Base-by-base conservation (phyloP, 2,888 invertebrate species). In the Hofmannophila pseudospretella region DNA sequence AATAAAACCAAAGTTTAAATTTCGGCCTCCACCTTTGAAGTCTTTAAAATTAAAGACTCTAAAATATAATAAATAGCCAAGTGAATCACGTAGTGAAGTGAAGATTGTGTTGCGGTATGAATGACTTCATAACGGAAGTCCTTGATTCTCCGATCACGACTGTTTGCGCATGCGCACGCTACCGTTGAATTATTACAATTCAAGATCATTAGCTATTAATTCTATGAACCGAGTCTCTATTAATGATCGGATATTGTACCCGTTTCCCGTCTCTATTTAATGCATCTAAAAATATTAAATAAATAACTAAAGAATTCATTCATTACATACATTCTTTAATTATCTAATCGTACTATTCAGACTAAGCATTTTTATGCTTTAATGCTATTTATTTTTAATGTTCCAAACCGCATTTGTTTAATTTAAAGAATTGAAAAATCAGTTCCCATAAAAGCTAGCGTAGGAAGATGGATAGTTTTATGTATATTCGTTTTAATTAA, bases 101-200 rank as follows among this genome's bases (percentile, higher is more conserved):
- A 33, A 22, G 32, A 32, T 32, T 32, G 20, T 53, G 42, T 13
- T 53, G 41, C 48, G 45, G 39, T 50, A 42, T 44, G 47, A 53
- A 58, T 59, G 55, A 65, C 54, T 59, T 58, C 58, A 59, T 58
- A 45, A 49, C 58, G 64, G 65, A 68, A 61, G 58, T 53, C 42
- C 50, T 53, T 45, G 47, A 54, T 58, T 48, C 55, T 46, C 46
- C 28, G 44, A 38, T 56, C 68, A 62, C 62, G 67, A 62, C 38
- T 49, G 10, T 25, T 22, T 12, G 34, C 23, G 38, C 32, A 34
- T 32, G 33, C 36, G 38, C 32, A 34, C 34, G 33, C 36, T 39
- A 36, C 34, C 26, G 34, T 13, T 41, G 32, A 28, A 32, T 38
- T 41, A 38, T 33, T 32, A 22, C 10, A 16, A 33, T 33, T 25